Percentiles rank a stretch among this genome's conserved stretches.
Evolutionary conservation across 2,113 vertebrate species (phyloP).

Genomic region (Rhynchomys soricoides): DNA sequence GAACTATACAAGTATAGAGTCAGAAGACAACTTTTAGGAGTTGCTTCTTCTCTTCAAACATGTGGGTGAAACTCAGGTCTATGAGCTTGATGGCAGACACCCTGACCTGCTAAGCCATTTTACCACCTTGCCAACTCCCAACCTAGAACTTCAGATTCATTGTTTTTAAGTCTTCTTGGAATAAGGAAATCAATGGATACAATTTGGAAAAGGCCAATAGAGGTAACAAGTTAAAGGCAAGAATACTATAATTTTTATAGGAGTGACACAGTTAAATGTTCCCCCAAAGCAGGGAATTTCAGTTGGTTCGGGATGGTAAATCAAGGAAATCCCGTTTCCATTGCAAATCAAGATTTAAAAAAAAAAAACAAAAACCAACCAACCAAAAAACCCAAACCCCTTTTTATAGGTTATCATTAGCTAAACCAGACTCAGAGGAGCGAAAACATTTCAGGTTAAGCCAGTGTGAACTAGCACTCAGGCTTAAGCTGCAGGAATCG

Average conservation of each 20-base stretch:
- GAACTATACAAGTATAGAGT: not conserved
- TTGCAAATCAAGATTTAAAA: constrained; percentile 27
- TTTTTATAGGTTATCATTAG: not conserved
- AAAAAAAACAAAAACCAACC: too few relatives aligned
- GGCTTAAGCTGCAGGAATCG: constrained; percentile 1
- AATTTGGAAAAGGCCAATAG: not conserved
- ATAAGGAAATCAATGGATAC: constrained; percentile 34
- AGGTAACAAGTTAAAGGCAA: constrained; percentile 26
- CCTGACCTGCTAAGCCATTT: not conserved
- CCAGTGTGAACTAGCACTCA: constrained; percentile 11
- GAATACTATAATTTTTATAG: constrained; percentile 28
- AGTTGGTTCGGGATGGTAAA: constrained; percentile 29
- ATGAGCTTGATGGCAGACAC: not conserved
- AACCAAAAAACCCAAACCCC: not conserved
- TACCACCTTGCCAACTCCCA: not conserved
- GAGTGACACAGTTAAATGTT: not conserved
- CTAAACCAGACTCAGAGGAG: not conserved
- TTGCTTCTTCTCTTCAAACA: not conserved
- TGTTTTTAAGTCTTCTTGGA: not conserved
- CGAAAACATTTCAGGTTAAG: constrained; percentile 33
- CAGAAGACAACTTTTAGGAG: not conserved
- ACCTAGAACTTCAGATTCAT: not conserved
- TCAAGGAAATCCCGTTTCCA: not conserved
- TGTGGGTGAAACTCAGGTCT: not conserved
- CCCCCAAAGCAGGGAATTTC: not conserved